phyloP scores from a whole-genome alignment of 1,140 invertebrate genomes.

The Pogonomyrmex californicus region DNA sequence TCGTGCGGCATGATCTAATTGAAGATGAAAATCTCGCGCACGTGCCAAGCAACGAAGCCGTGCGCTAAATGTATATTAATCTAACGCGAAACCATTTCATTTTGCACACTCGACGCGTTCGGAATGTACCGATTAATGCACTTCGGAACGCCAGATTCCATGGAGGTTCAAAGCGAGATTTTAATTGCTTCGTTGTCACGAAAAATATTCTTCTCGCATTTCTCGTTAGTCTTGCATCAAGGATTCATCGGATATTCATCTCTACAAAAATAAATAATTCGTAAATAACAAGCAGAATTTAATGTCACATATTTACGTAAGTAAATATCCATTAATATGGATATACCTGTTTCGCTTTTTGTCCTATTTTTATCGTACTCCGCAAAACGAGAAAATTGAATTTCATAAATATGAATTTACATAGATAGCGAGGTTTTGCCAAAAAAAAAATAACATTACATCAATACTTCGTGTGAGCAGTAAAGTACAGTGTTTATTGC shows the following conservation, averaged over 20 bases:
- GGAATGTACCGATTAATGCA: neutral
- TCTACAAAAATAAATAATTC: neutral
- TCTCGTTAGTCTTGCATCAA: neutral
- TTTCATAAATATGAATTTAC: neutral
- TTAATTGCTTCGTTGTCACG: neutral
- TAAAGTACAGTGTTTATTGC: conserved; percentile 6
- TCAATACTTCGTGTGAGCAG: neutral
- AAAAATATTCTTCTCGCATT: neutral
- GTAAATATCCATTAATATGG: neutral
- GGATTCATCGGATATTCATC: neutral
- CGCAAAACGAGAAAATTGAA: conserved; percentile 21
- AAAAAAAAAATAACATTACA: conserved; percentile 25
- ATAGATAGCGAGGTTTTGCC: conserved; percentile 15
- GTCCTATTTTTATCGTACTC: conserved; percentile 9
- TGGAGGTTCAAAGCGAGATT: neutral
- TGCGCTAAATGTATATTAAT: conserved; percentile 4
- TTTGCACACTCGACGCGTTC: neutral
- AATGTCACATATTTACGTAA: conserved; percentile 3
- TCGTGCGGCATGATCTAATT: neutral
- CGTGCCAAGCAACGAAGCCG: neutral
- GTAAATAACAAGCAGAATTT: conserved; percentile 55
- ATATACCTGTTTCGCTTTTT: neutral
- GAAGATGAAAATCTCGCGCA: neutral
- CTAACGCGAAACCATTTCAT: neutral
- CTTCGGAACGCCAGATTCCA: neutral